A percentile compares a stretch with the other conserved stretches of the same genome.
These are phyloP conservation scores for Oreotragus oreotragus DNA, from an alignment of 2,113 vertebrate species.

Conservation along the genomic window DNA sequence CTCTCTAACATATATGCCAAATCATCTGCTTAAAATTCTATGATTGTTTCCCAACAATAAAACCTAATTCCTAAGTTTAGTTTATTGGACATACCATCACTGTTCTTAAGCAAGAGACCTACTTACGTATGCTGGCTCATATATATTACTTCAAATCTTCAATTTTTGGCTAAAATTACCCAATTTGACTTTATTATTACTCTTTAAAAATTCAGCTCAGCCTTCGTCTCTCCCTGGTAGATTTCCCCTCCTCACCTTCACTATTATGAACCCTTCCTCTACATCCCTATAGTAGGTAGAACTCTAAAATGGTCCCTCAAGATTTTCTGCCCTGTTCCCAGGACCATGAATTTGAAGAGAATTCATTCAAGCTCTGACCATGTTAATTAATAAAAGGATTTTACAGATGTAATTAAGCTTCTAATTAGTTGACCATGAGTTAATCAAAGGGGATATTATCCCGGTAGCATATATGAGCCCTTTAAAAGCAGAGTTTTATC, in stretches of 20 bases:
- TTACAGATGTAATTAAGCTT: not conserved
- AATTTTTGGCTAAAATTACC: not conserved
- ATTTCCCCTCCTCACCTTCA: not conserved
- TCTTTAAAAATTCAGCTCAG: not conserved
- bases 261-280: not conserved
- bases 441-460: not conserved
- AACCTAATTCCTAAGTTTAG: not conserved
- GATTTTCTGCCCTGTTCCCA: not conserved
- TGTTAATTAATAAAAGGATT: not conserved
- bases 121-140: not conserved
- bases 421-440: not conserved
- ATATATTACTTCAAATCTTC: not conserved
- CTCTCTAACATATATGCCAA: not conserved
- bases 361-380: not conserved
- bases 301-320: not conserved
- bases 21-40: not conserved
- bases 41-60: not conserved
- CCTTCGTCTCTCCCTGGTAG: not conserved
- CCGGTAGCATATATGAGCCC: not conserved
- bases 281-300: not conserved
- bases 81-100: not conserved
- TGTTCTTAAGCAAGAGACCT: not conserved
- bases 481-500: not conserved
- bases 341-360: not conserved
- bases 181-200: not conserved